Conservation (phyloP, 2,888 invertebrate genomes). For the Thalpophila matura region DNA sequence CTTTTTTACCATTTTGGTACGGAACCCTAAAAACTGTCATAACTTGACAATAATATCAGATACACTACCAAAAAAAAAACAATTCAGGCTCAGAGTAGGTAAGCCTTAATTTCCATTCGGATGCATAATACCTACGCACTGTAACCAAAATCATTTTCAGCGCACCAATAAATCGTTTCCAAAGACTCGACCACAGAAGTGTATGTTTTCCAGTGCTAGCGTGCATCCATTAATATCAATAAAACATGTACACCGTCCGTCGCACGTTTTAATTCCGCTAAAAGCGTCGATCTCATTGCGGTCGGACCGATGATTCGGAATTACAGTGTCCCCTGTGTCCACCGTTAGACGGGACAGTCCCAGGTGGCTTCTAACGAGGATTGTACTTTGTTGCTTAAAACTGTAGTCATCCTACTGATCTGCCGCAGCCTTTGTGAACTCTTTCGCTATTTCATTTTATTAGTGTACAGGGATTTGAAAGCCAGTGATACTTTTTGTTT, state of each 20-base stretch:
- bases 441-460: constrained; percentile 54
- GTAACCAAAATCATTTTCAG: constrained; percentile 33
- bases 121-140: constrained; percentile 2
- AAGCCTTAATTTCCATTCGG: constrained; percentile 14
- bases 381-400: constrained; percentile 69
- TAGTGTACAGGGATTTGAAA: constrained; percentile 48
- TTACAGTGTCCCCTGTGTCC: constrained; percentile 67
- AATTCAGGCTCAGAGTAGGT: constrained; percentile 6
- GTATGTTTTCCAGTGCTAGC: constrained; percentile 53
- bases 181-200: constrained; percentile 53
- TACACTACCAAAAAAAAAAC: constrained; percentile 1
- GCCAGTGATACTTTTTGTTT: constrained; percentile 39
- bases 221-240: constrained; percentile 78
- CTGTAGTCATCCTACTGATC: constrained; percentile 73
- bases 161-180: constrained; percentile 31
- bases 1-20: too few species aligned
- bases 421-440: constrained; percentile 65
- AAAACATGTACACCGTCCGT: constrained; percentile 77
- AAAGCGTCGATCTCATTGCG: constrained; percentile 88
- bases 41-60: background rate
- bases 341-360: constrained; percentile 60
- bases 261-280: constrained; percentile 85
- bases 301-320: constrained; percentile 80
- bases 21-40: too few species aligned
- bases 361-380: constrained; percentile 73